A percentile compares a stretch with the other conserved stretches of the same genome.
Conservation (phyloP, 2,888 invertebrate genomes). For the Tetragonula carbonaria region DNA sequence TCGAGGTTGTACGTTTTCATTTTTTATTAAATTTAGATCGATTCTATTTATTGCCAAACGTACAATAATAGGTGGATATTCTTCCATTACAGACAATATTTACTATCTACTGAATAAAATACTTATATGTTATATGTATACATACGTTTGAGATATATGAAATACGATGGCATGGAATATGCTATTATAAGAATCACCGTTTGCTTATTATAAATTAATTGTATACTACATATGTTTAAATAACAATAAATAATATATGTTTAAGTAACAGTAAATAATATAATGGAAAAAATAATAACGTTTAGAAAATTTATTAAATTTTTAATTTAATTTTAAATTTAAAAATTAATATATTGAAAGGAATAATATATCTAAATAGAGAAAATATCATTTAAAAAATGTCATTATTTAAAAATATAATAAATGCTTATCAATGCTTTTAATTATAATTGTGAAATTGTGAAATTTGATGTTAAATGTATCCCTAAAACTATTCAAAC, state of each 20-base stretch:
- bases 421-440: too few species aligned
- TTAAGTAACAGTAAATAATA: background rate
- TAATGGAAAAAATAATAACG: background rate
- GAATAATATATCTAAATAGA: too few species aligned
- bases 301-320: background rate
- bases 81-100: constrained; percentile 57
- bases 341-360: too few species aligned
- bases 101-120: too few species aligned
- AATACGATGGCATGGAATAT: background rate
- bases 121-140: background rate
- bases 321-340: too few species aligned
- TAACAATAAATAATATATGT: background rate
- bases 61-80: constrained; percentile 72
- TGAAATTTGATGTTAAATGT: too few species aligned
- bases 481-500: too few species aligned
- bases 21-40: constrained; percentile 80
- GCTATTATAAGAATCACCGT: background rate
- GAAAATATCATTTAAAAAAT: too few species aligned
- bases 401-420: too few species aligned
- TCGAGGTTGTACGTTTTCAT: constrained; percentile 87
- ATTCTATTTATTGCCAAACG: constrained; percentile 77
- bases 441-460: too few species aligned
- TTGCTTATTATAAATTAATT: background rate
- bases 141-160: too few species aligned
- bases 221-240: background rate